Evolutionary conservation across 2,797 vertebrate genomes (phyloP).

Genomic region (Neomorphus geoffroyi): DNA sequence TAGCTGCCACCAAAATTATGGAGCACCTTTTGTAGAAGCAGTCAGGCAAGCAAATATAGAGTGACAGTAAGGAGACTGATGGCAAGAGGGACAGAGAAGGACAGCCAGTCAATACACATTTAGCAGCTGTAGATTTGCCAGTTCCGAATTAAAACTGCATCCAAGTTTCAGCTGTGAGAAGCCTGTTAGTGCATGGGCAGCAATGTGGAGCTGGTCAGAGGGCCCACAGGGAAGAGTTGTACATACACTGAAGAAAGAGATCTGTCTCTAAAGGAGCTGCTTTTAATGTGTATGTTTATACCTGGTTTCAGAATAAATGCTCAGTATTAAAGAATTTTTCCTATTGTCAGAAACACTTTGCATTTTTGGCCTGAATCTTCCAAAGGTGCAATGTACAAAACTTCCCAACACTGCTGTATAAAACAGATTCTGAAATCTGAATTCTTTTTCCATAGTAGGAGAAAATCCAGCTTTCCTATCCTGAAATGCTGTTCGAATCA

Average conservation of each 20-base stretch:
- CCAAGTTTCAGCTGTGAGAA: neutral
- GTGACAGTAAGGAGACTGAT: neutral
- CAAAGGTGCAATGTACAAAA: neutral
- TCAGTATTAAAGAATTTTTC: neutral
- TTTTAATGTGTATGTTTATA: neutral
- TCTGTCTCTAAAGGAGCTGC: neutral
- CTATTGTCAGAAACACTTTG: neutral
- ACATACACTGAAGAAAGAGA: neutral
- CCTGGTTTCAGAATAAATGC: neutral
- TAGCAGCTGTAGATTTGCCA: neutral
- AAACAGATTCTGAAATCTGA: neutral
- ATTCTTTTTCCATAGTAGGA: neutral
- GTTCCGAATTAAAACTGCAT: neutral
- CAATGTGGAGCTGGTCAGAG: neutral
- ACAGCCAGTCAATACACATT: neutral
- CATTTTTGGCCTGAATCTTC: neutral
- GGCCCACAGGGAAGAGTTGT: neutral
- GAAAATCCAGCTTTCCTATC: neutral
- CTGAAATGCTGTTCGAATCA: neutral
- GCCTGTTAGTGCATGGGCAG: neutral
- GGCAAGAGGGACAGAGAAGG: neutral
- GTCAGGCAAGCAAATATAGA: neutral
- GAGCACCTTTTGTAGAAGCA: neutral
- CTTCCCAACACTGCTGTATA: neutral
- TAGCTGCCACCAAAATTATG: neutral